A percentile compares a stretch with the other conserved stretches of the same genome.
Conservation (phyloP, 92 coral and sea anemone genomes). For the Siderastrea radians region DNA sequence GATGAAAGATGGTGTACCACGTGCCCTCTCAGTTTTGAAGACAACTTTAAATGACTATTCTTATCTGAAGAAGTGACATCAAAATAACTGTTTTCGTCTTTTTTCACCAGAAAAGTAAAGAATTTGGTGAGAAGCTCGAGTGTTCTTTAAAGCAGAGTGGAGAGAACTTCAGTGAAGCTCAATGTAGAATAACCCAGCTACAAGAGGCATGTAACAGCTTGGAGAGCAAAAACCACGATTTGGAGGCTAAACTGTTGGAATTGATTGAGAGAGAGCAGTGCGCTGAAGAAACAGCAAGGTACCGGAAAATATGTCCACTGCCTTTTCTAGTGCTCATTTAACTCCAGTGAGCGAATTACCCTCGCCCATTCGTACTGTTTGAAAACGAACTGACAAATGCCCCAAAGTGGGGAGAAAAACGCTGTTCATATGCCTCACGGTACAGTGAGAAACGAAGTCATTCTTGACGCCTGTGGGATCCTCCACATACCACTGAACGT, state of each 20-base stretch:
- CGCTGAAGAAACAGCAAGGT: constrained; percentile 59
- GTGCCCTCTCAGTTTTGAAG: neutral
- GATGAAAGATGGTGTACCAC: too few relatives aligned
- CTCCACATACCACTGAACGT: too few relatives aligned
- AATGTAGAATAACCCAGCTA: constrained; percentile 57
- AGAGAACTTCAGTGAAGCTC: constrained; percentile 58
- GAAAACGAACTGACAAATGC: too few relatives aligned
- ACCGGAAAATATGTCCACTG: neutral
- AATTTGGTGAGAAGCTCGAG: constrained; percentile 66
- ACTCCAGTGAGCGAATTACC: neutral
- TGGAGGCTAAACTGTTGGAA: constrained; percentile 72
- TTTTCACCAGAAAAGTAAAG: constrained; percentile 64
- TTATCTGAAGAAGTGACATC: neutral
- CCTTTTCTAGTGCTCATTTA: neutral
- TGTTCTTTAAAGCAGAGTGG: constrained; percentile 51
- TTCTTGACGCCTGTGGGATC: too few relatives aligned
- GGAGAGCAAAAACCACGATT: constrained; percentile 63
- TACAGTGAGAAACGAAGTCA: too few relatives aligned
- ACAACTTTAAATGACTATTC: neutral
- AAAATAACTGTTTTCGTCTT: neutral
- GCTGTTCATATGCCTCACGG: too few relatives aligned
- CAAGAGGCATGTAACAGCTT: constrained; percentile 40
- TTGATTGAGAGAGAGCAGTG: constrained; percentile 56
- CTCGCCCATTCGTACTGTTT: too few relatives aligned
- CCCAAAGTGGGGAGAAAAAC: too few relatives aligned